Base-by-base conservation (phyloP, 2,888 invertebrate genomes). In the Drosophila nr. perissopoda region DNA sequence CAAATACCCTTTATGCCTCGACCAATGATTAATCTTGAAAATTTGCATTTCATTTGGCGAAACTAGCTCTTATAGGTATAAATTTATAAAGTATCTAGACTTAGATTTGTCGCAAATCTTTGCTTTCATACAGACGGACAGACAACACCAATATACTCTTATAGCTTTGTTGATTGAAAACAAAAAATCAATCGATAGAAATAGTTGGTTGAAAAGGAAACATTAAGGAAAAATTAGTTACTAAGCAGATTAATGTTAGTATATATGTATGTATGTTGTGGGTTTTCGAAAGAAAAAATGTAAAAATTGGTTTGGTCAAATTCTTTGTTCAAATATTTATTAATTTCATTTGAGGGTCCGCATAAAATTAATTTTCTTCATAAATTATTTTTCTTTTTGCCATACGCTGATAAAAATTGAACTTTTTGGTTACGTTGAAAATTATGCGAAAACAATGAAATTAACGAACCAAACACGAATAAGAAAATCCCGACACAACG, bases 371-470 rank as follows among this genome's bases (percentile, higher is more conserved):
- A 40, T 27, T 25, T 33, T 34, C 33, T 31, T 3, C 16, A 46
- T 25, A 46, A 16, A 46, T 42, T 27, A 16, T n/a, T 52, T 59
- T 40, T 53, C 49, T 56, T 42, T 36, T 7, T 34, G 48, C 31
- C 25, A 56, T 62, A 72, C 68, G 60, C 49, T 31, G 31, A 16
- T n/a, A 42, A 58, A 46, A 67, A 46, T 71, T 53, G 56, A 48
- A 59, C 72, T 70, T 46, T 54, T 56, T 53, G 74, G 75, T 51
- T 72, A 52, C 53, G 59, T 58, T 65, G 69, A 79, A 72, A 74
- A 81, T 79, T 86, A 76, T 85, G 88, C 80, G 80, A 88, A 84
- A 90, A 89, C 90, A 91, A 90, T 88, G 87, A 91, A 91, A 86
- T 88, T 91, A 90, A 91, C 90, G 86, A 91, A 89, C 82, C 90